Base-by-base conservation (phyloP, 1,140 invertebrate species). In the Ceratosolen fusciceps region DNA sequence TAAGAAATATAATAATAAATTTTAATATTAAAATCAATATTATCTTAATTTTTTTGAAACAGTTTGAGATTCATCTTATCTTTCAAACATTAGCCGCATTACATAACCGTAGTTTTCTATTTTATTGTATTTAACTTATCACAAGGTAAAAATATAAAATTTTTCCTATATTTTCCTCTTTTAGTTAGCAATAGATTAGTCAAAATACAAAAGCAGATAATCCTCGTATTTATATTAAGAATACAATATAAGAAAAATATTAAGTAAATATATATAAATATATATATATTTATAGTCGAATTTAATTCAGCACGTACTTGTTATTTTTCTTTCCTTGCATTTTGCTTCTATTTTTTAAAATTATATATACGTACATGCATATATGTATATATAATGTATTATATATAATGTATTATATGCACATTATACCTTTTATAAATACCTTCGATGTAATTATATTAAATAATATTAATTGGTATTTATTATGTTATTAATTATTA, bases 371-470 rank as follows among this genome's bases (percentile, higher is more conserved):
- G 12, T 43, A 43, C 12, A 5, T 5, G 12, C 12, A 43, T 43
- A 43, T 43, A 43, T 43, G 12, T 43, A 43, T 43, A 43, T 43
- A 43, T 47, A 73, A 21, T 9, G 37, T 37, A 56, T 56, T 56
- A 43, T 56, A 72, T 74, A 74, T 60, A 60, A 37, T 47, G 37
- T 62, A 73, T 37, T 43, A 56, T 70, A 58, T 52, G 31, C 34
- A 54, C 31, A 54, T 37, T 56, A 68, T 70, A 26, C 43, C 52
- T 73, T 37, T 54, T 58, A 47, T 21, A 39, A 65, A 47, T 67
- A n/a, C n/a, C n/a, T n/a, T 58, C 56, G 7, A 74, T 80, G 72
- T 80, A 74, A 80, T 74, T 79, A 79, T 37, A 79, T 74, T 65
- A 19, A 19, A 52, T 74, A 74, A 62, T 73, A 43, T 74, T 56